These are phyloP conservation scores for Epinephelus moara DNA, from an alignment of 2,113 vertebrate species.

Conservation along the genomic window DNA sequence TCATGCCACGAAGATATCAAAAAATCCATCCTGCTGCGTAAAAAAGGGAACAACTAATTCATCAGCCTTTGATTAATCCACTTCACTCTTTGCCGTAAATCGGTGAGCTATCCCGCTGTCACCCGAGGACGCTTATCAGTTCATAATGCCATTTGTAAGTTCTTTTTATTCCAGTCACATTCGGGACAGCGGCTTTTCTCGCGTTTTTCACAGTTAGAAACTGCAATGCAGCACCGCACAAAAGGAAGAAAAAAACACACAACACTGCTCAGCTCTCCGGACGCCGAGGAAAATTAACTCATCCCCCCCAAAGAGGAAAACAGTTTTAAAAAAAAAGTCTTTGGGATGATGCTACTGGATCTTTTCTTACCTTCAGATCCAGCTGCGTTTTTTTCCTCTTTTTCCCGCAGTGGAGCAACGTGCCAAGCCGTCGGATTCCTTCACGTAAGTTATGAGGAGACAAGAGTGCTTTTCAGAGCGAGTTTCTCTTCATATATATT, in stretches of 20 bases:
- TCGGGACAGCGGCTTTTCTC: conserved; percentile 77
- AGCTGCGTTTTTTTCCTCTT: conserved; percentile 43
- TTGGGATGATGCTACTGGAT: conserved; percentile 36
- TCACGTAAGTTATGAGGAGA: conserved; percentile 74
- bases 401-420: conserved; percentile 81
- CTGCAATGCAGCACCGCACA: conserved; percentile 87
- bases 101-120: conserved; percentile 47
- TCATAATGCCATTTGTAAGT: conserved; percentile 65
- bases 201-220: conserved; percentile 81
- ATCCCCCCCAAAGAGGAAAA: conserved; percentile 28
- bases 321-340: conserved; percentile 52
- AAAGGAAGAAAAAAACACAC: conserved; percentile 61
- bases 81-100: conserved; percentile 27
- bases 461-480: conserved; percentile 55
- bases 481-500: conserved; percentile 47
- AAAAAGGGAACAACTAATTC: conserved; percentile 55
- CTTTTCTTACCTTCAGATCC: conserved; percentile 72
- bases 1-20: conserved; percentile 39
- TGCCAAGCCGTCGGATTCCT: conserved; percentile 79
- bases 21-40: conserved; percentile 64
- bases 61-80: conserved; percentile 70
- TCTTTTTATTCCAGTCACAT: conserved; percentile 81
- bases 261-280: conserved; percentile 64
- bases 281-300: conserved; percentile 45
- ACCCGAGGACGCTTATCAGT: conserved; percentile 46